Conservation (phyloP, 2,113 vertebrate species). For the Oophaga pumilio region DNA sequence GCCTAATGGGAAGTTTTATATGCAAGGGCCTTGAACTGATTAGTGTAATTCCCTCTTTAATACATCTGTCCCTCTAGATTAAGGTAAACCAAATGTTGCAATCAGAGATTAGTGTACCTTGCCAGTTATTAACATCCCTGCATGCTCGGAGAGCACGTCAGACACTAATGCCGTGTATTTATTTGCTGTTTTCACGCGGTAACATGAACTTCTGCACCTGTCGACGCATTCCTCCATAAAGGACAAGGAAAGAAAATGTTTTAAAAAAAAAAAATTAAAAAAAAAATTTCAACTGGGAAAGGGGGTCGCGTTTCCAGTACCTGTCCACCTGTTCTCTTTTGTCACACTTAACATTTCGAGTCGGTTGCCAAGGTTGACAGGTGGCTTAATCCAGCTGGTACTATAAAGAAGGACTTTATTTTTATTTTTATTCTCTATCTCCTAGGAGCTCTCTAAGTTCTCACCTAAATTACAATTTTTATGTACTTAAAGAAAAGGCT, state of each 20-base stretch:
- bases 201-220: constrained; percentile 94
- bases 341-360: constrained; percentile 72
- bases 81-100: constrained; percentile 99
- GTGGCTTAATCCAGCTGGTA: constrained; percentile 81
- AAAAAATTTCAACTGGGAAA: constrained; percentile 64
- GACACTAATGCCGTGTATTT: constrained; percentile 80
- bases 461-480: constrained; percentile 65
- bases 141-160: constrained; percentile 77
- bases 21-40: constrained; percentile 97
- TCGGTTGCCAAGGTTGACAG: constrained; percentile 79
- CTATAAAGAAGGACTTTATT: constrained; percentile 74
- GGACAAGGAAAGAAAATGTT: constrained; percentile 45
- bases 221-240: constrained; percentile 79
- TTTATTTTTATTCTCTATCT: constrained; percentile 67
- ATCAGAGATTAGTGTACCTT: constrained; percentile 99
- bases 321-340: constrained; percentile 87
- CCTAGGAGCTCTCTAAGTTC: constrained; percentile 65
- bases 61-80: constrained; percentile 99
- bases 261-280: constrained; percentile 13
- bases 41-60: constrained; percentile 99
- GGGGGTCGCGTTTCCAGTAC: constrained; percentile 78
- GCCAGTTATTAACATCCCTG: constrained; percentile 92
- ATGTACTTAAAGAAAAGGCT: constrained; percentile 21
- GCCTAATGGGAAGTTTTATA: constrained; percentile 94
- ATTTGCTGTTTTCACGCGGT: constrained; percentile 79